Evolutionary conservation across 2,113 vertebrate species (phyloP).

Genomic region (Poeciliopsis occidentalis): DNA sequence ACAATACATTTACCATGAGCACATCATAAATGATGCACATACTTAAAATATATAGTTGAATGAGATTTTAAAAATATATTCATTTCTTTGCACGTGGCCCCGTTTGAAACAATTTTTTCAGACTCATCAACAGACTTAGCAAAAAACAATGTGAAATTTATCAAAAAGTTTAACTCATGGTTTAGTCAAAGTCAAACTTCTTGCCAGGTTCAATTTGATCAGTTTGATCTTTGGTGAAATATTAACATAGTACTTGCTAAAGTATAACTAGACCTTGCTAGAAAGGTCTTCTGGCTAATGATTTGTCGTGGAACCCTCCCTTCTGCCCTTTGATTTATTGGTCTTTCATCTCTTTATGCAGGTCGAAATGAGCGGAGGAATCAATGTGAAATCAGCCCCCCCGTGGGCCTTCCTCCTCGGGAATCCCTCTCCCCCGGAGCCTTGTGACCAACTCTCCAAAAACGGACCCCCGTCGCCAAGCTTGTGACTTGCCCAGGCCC

Average conservation of each 20-base stretch:
- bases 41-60: not conserved
- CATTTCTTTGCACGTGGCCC: not conserved
- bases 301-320: not conserved
- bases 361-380: slow-evolving; percentile 75
- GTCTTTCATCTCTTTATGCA: slow-evolving; percentile 34
- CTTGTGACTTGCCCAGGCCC: slow-evolving; percentile 49
- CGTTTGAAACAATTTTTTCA: not conserved
- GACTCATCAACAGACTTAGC: not conserved
- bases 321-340: not conserved
- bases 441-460: slow-evolving; percentile 73
- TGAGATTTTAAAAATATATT: not conserved
- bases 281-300: not conserved
- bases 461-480: slow-evolving; percentile 48
- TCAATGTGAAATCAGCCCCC: slow-evolving; percentile 72
- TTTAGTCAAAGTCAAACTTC: slow-evolving; percentile 23
- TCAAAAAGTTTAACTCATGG: slow-evolving; percentile 56
- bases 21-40: not conserved
- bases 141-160: not conserved
- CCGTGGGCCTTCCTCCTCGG: slow-evolving; percentile 62
- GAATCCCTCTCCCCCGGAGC: slow-evolving; percentile 73
- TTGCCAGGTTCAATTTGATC: slow-evolving; percentile 12
- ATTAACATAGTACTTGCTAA: slow-evolving; percentile 17
- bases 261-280: slow-evolving; percentile 9
- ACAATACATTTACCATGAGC: not conserved
- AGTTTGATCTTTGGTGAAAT: slow-evolving; percentile 12